phyloP scores from a whole-genome alignment of 2,797 vertebrate genomes.

The Eutrigla gurnardus region DNA sequence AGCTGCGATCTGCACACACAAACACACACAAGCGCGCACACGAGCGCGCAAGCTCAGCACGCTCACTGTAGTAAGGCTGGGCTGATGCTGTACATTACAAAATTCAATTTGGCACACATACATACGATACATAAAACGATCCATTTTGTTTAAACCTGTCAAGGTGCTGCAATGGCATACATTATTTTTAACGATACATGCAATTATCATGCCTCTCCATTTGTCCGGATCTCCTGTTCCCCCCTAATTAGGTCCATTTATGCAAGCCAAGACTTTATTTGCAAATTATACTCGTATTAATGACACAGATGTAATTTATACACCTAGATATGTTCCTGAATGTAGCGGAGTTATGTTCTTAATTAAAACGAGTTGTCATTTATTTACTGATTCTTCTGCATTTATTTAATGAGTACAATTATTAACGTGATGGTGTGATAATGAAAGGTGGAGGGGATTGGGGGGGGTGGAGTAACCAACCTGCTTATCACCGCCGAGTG shows the following conservation, averaged over 20 bases:
- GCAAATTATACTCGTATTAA: not conserved
- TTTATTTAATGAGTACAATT: conserved; percentile 11
- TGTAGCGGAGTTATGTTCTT: not conserved
- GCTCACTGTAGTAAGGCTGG: conserved; percentile 1
- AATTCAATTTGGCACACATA: conserved; percentile 11
- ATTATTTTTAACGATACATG: conserved; percentile 24
- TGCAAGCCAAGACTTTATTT: not conserved
- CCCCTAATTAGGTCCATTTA: conserved; percentile 15
- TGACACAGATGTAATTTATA: not conserved
- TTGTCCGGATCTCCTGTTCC: conserved; percentile 15
- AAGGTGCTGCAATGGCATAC: not conserved
- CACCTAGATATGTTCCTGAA: not conserved
- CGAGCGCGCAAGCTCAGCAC: conserved; percentile 22
- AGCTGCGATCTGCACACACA: conserved; percentile 28
- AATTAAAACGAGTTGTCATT: conserved; percentile 16
- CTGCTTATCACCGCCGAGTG: not conserved
- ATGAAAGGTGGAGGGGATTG: not conserved
- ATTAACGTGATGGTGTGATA: not conserved
- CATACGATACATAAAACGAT: not conserved
- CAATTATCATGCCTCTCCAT: conserved; percentile 31
- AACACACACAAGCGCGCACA: conserved; percentile 24
- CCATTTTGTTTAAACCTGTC: conserved; percentile 2
- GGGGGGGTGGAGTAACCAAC: not conserved
- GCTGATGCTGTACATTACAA: conserved; percentile 40
- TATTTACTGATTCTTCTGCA: conserved; percentile 1